phyloP scores from a whole-genome alignment of 1,140 invertebrate species.

The Lucilia sericata region DNA sequence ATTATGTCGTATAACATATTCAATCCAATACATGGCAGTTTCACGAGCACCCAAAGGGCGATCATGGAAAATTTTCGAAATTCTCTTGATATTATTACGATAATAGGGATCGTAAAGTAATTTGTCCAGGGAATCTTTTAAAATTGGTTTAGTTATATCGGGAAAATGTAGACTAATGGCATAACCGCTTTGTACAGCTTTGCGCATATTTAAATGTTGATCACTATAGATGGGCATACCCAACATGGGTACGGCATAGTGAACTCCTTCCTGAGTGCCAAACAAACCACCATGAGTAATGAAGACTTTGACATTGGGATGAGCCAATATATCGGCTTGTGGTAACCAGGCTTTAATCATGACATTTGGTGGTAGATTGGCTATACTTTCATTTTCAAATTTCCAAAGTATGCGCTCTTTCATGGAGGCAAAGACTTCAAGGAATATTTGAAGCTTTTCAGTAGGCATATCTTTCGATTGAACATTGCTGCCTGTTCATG shows the following conservation, averaged over 20 bases:
- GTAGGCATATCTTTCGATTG: slow-evolving; percentile 67
- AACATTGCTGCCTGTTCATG: slow-evolving; percentile 61
- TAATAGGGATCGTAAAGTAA: slow-evolving; percentile 68
- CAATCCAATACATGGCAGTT: slow-evolving; percentile 74
- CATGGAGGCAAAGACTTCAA: slow-evolving; percentile 70
- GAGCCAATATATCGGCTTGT: slow-evolving; percentile 74
- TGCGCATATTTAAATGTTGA: slow-evolving; percentile 67
- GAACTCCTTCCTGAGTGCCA: slow-evolving; percentile 73
- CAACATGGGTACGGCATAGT: slow-evolving; percentile 74
- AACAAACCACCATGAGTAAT: slow-evolving; percentile 75
- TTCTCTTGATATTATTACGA: slow-evolving; percentile 63
- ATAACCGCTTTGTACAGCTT: slow-evolving; percentile 56
- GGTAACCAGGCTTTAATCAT: slow-evolving; percentile 74
- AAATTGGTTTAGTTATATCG: slow-evolving; percentile 60
- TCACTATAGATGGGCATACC: slow-evolving; percentile 74
- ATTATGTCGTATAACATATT: slow-evolving; percentile 73
- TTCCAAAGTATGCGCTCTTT: slow-evolving; percentile 76
- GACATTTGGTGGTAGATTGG: slow-evolving; percentile 71
- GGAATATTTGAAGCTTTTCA: slow-evolving; percentile 68
- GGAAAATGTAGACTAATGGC: slow-evolving; percentile 62
- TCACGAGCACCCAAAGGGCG: slow-evolving; percentile 70
- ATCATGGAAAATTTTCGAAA: slow-evolving; percentile 71
- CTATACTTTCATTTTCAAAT: slow-evolving; percentile 71
- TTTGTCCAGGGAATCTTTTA: slow-evolving; percentile 65
- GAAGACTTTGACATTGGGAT: slow-evolving; percentile 72